Conservation (phyloP, 1,140 invertebrate genomes). For the Zaprionus kolodkinae region DNA sequence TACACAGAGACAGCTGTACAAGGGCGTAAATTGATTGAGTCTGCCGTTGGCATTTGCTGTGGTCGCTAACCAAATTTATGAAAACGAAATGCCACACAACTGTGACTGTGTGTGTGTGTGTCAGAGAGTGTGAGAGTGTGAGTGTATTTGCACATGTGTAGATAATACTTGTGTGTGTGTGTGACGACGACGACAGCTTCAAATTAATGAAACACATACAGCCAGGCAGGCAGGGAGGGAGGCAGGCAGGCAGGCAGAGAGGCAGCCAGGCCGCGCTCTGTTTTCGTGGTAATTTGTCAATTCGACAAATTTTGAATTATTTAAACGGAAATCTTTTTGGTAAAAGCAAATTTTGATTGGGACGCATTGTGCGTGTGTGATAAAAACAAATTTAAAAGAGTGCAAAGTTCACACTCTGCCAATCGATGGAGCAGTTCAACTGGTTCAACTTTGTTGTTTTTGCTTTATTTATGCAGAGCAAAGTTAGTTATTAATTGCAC, state of each 20-base stretch:
- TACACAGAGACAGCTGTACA: not conserved
- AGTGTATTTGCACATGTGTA: constrained; percentile 34
- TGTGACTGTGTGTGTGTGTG: constrained; percentile 1
- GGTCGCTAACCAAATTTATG: constrained; percentile 71
- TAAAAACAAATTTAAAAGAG: constrained; percentile 2
- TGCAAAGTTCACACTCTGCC: constrained; percentile 11
- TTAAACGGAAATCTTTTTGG: constrained; percentile 76
- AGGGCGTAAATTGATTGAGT: constrained; percentile 76
- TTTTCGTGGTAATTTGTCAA: constrained; percentile 69
- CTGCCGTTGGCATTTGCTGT: constrained; percentile 76
- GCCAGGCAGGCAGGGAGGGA: too few species aligned
- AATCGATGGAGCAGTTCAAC: constrained; percentile 37
- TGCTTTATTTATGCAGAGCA: constrained; percentile 66
- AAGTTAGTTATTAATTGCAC: constrained; percentile 73
- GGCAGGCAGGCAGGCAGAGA: too few species aligned
- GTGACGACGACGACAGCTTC: constrained; percentile 46
- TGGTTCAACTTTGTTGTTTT: constrained; percentile 28
- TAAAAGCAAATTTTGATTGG: constrained; percentile 36
- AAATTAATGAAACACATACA: constrained; percentile 79
- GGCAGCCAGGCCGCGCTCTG: constrained; percentile 25
- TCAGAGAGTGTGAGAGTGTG: not conserved
- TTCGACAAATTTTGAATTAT: constrained; percentile 80
- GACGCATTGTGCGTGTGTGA: constrained; percentile 17
- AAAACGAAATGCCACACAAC: constrained; percentile 29
- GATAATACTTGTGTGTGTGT: constrained; percentile 15